Conservation (phyloP, 1,140 invertebrate species). For the Drosophila rhopaloa region DNA sequence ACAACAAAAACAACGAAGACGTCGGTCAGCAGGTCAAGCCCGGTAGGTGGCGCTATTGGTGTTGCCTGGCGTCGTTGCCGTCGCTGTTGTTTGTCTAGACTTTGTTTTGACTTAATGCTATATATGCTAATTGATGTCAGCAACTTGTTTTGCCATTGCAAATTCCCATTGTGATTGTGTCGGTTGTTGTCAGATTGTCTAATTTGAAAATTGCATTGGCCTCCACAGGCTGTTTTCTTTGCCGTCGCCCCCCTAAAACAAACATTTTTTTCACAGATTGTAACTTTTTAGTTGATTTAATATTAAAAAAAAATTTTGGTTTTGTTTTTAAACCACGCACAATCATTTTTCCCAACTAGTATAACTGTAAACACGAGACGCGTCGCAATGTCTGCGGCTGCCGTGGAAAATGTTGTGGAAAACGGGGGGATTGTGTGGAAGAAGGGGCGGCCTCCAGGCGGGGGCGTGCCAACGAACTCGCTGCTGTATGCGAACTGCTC, state of each 20-base stretch:
- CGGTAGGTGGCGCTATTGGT: constrained; percentile 56
- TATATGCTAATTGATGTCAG: constrained; percentile 75
- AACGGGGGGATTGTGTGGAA: background rate
- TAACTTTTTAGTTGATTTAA: constrained; percentile 12
- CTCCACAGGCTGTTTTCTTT: constrained; percentile 46
- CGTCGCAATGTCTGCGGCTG: constrained; percentile 69
- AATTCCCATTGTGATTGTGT: constrained; percentile 52
- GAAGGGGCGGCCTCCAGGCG: constrained; percentile 18
- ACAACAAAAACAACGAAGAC: constrained; percentile 15
- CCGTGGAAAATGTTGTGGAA: constrained; percentile 24
- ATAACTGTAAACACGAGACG: constrained; percentile 74
- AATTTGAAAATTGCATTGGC: constrained; percentile 80
- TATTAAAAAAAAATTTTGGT: background rate
- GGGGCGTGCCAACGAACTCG: constrained; percentile 62
- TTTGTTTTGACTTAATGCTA: constrained; percentile 62
- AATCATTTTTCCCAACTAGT: constrained; percentile 56
- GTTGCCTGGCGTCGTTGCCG: constrained; percentile 18
- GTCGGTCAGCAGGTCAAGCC: constrained; percentile 58
- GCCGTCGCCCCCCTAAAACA: background rate
- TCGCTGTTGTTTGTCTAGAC: constrained; percentile 63
- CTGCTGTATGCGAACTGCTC: constrained; percentile 38
- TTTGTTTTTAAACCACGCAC: constrained; percentile 52
- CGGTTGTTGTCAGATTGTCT: constrained; percentile 45
- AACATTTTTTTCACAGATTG: constrained; percentile 14
- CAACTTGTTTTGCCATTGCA: constrained; percentile 56